Percentiles rank a stretch among this genome's conserved stretches.
Evolutionary conservation across 2,888 invertebrate species (phyloP).

Genomic region (Folsomia candida): DNA sequence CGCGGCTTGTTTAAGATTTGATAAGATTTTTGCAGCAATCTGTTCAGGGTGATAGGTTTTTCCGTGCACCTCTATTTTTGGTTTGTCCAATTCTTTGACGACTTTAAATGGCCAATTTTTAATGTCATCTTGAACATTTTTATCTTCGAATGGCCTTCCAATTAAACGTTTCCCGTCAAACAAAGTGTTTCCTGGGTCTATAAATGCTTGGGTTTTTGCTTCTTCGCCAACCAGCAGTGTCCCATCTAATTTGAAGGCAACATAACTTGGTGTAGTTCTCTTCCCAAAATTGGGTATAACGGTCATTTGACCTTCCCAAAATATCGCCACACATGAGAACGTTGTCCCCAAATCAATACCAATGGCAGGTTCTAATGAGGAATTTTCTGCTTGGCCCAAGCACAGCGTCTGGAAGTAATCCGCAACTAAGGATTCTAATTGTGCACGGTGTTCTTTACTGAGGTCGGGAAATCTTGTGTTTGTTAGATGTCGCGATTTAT

Average conservation of each 20-base stretch:
- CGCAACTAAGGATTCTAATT: neutral
- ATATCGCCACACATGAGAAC: slow-evolving; percentile 5
- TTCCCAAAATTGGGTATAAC: slow-evolving; percentile 20
- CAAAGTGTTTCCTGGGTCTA: slow-evolving; percentile 74
- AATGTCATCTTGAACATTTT: slow-evolving; percentile 73
- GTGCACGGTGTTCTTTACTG: neutral
- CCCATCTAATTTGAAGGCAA: slow-evolving; percentile 19
- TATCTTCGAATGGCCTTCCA: slow-evolving; percentile 75
- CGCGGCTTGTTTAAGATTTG: slow-evolving; percentile 5
- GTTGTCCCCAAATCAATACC: slow-evolving; percentile 13
- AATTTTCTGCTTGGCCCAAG: neutral
- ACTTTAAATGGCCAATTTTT: slow-evolving; percentile 82
- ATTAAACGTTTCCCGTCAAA: slow-evolving; percentile 81
- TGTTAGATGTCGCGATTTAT: neutral
- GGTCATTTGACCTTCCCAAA: neutral
- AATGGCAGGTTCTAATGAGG: neutral
- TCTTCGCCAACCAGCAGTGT: slow-evolving; percentile 50
- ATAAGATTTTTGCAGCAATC: slow-evolving; percentile 19
- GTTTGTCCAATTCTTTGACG: slow-evolving; percentile 59
- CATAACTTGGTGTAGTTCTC: slow-evolving; percentile 25
- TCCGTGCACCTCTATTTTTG: slow-evolving; percentile 18
- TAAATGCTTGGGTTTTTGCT: slow-evolving; percentile 24
- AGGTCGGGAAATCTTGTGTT: neutral
- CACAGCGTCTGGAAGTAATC: neutral
- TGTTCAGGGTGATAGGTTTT: slow-evolving; percentile 21